Base-by-base conservation (phyloP, 2,113 vertebrate genomes). In the Daubentonia madagascariensis region DNA sequence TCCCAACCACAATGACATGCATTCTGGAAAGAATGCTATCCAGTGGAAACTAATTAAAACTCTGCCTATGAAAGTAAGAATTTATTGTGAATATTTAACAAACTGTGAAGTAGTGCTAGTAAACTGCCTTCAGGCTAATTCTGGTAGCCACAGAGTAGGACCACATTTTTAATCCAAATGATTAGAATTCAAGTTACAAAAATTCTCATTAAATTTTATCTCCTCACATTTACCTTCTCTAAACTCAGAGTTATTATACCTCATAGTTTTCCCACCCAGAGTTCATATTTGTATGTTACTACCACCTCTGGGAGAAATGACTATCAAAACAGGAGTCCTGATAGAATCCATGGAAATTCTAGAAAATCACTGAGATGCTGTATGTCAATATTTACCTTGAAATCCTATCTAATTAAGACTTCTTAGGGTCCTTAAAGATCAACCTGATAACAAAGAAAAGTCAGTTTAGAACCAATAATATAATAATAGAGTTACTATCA, bases 11-110 rank as follows among this genome's bases (percentile, higher is more conserved):
- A 87, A 70, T 94, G 43, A 80, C 40, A 86, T 72, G 59, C 30
- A 70, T 96, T 96, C 61, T 95, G 14, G n/a, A 94, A 92, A 79
- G 59, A 93, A 89, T 25, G 30, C 52, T 91, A 67, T 6, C 9
- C 48, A 85, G 54, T 87, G 48, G 5, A 93, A 93, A 86, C 63
- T 89, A 97, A 97, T 96, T 93, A 97, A 94, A 97, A 45, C 23
- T 94, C 32, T 94, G 11, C 52, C 65, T 89, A 52, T 32, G 14
- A 86, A 78, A 96, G 25, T 10, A 79, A 32, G 43, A 76, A 73
- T 85, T 84, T 93, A 86, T 84, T 65, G 22, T 23, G 40, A 96
- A 20, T 43, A 78, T 67, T 95, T 96, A 85, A 93, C 35, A 45
- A 88, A 90, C 43, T 96, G 63, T 73, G 84, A 96, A 45, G 59